Percentiles rank a stretch among this genome's conserved stretches.
phyloP scores from a whole-genome alignment of 2,797 vertebrate species.

The Urocyon cinereoargenteus region DNA sequence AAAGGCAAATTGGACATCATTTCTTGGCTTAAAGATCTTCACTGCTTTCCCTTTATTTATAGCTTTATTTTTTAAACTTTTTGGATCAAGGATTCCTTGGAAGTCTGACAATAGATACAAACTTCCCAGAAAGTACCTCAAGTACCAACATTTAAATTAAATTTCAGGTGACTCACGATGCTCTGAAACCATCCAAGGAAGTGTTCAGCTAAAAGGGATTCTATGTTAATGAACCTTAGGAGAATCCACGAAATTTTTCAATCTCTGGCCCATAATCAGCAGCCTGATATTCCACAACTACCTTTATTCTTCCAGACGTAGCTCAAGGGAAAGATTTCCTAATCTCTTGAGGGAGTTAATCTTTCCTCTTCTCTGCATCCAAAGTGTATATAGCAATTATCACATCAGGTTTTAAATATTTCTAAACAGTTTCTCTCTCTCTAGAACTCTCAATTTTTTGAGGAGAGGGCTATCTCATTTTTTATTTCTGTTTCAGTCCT shows the following conservation, averaged over 20 bases:
- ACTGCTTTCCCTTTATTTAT: neutral
- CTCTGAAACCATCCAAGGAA: neutral
- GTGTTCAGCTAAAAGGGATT: neutral
- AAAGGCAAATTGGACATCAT: neutral
- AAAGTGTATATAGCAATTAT: constrained; percentile 17
- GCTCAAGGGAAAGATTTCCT: neutral
- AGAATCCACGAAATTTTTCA: neutral
- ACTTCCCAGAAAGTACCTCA: neutral
- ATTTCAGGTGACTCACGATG: neutral
- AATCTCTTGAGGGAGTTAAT: neutral
- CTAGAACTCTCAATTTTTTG: neutral
- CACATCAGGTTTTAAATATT: neutral
- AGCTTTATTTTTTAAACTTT: neutral
- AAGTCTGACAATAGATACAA: neutral
- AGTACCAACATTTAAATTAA: neutral
- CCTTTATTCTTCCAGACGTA: neutral
- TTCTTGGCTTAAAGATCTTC: neutral
- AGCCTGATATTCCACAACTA: neutral
- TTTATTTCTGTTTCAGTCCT: neutral
- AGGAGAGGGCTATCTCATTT: neutral
- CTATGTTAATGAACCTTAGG: neutral
- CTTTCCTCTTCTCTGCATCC: neutral
- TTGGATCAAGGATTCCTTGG: neutral
- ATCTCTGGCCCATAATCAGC: neutral
- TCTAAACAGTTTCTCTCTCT: constrained; percentile 29